These are phyloP conservation scores for Sinelater perroti DNA, from an alignment of 2,888 invertebrate species.

Conservation along the genomic window DNA sequence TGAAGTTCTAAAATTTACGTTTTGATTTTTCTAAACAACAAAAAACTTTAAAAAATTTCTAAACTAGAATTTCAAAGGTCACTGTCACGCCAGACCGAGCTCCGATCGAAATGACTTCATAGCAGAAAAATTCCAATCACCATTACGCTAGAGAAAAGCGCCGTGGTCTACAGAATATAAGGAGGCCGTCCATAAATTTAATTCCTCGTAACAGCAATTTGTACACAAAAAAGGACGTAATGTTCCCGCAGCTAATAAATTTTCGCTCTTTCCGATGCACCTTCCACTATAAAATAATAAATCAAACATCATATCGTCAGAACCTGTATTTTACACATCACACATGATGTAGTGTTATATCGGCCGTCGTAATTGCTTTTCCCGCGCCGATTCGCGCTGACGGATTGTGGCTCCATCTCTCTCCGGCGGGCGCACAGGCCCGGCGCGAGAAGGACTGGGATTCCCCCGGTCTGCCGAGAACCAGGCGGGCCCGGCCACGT, in stretches of 20 bases:
- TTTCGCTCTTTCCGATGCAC: slow-evolving; percentile 42
- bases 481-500: slow-evolving; percentile 9
- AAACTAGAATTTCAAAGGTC: no score
- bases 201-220: slow-evolving; percentile 16
- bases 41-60: no score
- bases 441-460: slow-evolving; percentile 12
- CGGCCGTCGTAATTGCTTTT: slow-evolving; percentile 51
- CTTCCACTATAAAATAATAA: slow-evolving; percentile 50
- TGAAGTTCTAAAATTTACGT: no score
- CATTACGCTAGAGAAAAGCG: no score
- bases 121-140: no score
- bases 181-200: slow-evolving; percentile 21
- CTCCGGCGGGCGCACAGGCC: slow-evolving; percentile 8
- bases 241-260: slow-evolving; percentile 37
- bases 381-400: slow-evolving; percentile 39
- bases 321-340: slow-evolving; percentile 58
- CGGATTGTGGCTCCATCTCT: slow-evolving; percentile 33
- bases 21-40: no score
- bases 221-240: slow-evolving; percentile 19
- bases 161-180: no score
- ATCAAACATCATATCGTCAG: slow-evolving; percentile 49
- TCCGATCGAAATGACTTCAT: no score
- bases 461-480: slow-evolving; percentile 16
- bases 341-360: slow-evolving; percentile 58
- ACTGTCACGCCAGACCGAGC: no score